Conservation (phyloP, 2,113 vertebrate species). For the Platichthys stellatus region DNA sequence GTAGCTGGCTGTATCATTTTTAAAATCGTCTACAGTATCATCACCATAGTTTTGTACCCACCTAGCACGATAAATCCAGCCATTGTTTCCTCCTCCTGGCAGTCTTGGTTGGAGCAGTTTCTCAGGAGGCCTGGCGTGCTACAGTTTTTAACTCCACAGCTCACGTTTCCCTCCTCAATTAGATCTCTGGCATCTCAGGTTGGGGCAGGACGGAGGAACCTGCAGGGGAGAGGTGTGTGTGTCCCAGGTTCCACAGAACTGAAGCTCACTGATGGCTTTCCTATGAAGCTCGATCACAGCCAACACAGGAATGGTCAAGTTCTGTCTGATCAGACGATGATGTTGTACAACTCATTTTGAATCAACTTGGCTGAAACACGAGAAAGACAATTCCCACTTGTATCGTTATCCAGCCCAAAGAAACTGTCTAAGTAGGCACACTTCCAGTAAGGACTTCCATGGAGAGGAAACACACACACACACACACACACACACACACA, state of each 20-base stretch:
- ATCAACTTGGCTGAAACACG: no score
- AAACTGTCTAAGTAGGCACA: no score
- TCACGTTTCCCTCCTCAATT: conserved; percentile 21
- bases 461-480: no score
- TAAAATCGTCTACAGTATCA: background rate
- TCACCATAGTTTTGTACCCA: conserved; percentile 33
- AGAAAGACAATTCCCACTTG: no score
- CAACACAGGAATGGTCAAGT: background rate
- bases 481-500: no score
- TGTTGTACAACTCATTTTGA: no score
- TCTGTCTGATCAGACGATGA: no score
- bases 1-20: background rate
- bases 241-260: conserved; percentile 45
- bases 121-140: background rate
- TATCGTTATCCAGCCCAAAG: no score
- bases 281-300: conserved; percentile 17
- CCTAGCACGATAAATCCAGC: conserved; percentile 17
- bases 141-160: conserved; percentile 60
- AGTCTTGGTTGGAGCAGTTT: no score
- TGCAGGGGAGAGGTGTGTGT: conserved; percentile 27
- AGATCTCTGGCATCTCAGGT: conserved; percentile 41
- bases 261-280: conserved; percentile 72
- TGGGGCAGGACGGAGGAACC: conserved; percentile 3
- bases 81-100: no score
- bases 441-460: no score